Evolutionary conservation across 2,113 vertebrate genomes (phyloP).

Genomic region (Chloroceryle aenea): DNA sequence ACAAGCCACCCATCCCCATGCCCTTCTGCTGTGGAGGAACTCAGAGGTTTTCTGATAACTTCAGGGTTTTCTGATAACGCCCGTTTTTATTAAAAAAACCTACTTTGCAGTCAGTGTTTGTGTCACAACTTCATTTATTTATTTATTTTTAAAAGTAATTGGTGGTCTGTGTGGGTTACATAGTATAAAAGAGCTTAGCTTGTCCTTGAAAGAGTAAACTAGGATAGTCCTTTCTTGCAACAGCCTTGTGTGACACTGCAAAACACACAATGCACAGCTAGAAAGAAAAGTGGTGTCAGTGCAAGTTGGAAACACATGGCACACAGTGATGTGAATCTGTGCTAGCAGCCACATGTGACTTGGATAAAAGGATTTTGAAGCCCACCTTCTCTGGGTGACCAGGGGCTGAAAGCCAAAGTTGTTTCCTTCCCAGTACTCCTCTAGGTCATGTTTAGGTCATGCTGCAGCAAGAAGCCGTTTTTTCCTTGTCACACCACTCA

Average conservation of each 20-base stretch:
- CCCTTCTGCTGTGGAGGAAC: background rate
- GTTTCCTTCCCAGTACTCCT: background rate
- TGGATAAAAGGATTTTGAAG: background rate
- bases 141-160: background rate
- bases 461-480: background rate
- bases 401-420: background rate
- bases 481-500: background rate
- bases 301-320: rapidly evolving
- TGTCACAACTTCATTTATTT: background rate
- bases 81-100: background rate
- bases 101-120: background rate
- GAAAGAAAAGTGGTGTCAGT: background rate
- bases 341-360: background rate
- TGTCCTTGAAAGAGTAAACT: background rate
- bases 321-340: rapidly evolving
- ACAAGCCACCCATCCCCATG: background rate
- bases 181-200: background rate
- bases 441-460: background rate
- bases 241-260: background rate
- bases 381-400: background rate
- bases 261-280: rapidly evolving
- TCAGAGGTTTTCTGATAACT: rapidly evolving
- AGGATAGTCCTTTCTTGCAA: background rate
- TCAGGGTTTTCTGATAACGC: background rate
- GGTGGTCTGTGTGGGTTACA: background rate